Evolutionary conservation across 2,113 vertebrate species (phyloP).

Genomic region (Irena cyanogastra): DNA sequence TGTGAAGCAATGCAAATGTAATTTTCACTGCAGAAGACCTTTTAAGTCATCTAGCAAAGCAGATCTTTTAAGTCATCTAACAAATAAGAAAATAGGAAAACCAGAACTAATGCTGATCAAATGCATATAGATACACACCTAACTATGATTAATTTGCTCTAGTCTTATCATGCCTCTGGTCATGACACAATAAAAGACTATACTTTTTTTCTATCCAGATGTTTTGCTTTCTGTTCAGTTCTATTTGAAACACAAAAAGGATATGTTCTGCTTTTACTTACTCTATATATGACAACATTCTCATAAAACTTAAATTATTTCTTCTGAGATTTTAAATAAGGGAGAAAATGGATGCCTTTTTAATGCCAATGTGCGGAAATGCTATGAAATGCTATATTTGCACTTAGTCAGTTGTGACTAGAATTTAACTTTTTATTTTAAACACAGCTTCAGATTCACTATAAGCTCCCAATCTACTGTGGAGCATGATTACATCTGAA

Average conservation of each 20-base stretch:
- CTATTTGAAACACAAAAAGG: background rate
- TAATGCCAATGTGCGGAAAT: background rate
- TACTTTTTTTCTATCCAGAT: background rate
- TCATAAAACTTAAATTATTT: background rate
- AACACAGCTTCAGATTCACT: background rate
- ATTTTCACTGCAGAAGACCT: background rate
- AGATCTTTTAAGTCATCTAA: background rate
- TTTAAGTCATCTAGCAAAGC: background rate
- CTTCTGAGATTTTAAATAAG: background rate
- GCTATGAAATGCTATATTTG: background rate
- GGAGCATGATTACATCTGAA: background rate
- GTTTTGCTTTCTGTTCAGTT: background rate
- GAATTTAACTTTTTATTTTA: background rate
- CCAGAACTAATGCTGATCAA: background rate
- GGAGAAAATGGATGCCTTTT: background rate
- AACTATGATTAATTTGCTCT: background rate
- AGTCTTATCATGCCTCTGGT: background rate
- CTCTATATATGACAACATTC: background rate
- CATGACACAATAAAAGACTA: background rate
- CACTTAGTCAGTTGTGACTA: background rate
- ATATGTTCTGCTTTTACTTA: background rate
- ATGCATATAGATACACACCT: background rate
- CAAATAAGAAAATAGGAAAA: background rate
- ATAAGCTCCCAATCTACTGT: background rate
- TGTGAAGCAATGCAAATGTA: background rate